phyloP scores from a whole-genome alignment of 1,140 invertebrate genomes.

The Lineus longissimus region DNA sequence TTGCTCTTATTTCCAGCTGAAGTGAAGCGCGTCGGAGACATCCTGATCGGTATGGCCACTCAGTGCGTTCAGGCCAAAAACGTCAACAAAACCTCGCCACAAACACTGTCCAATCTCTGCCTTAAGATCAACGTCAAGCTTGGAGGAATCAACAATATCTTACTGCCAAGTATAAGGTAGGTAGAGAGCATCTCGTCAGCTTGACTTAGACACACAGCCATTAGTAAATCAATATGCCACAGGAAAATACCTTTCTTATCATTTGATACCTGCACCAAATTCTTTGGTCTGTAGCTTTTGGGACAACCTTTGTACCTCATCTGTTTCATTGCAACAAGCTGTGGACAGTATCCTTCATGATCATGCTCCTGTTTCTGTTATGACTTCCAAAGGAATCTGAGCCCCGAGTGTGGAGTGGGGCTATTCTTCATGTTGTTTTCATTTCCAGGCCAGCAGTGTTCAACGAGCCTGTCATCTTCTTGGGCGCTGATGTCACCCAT shows the following conservation, averaged over 20 bases:
- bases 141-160: conserved; percentile 97
- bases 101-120: conserved; percentile 98
- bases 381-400: neutral
- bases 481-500: conserved; percentile 99
- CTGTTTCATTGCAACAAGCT: too few species aligned
- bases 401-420: neutral
- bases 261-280: too few species aligned
- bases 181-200: neutral
- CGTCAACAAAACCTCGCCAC: conserved; percentile 99
- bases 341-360: too few species aligned
- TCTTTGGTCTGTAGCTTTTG: too few species aligned
- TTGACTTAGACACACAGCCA: too few species aligned
- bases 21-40: conserved; percentile 98
- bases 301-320: too few species aligned
- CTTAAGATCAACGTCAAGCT: conserved; percentile 99
- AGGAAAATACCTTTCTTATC: too few species aligned
- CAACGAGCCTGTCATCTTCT: conserved; percentile 98
- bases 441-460: conserved; percentile 70
- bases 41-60: conserved; percentile 97
- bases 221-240: too few species aligned
- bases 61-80: conserved; percentile 99
- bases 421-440: neutral
- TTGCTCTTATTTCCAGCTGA: conserved; percentile 69
- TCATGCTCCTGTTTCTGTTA: too few species aligned
- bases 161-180: conserved; percentile 87